Evolutionary conservation across 2,797 vertebrate genomes (phyloP), one percentile per base, ranked within the genome.

Genomic region (Chaunax sp.): DNA sequence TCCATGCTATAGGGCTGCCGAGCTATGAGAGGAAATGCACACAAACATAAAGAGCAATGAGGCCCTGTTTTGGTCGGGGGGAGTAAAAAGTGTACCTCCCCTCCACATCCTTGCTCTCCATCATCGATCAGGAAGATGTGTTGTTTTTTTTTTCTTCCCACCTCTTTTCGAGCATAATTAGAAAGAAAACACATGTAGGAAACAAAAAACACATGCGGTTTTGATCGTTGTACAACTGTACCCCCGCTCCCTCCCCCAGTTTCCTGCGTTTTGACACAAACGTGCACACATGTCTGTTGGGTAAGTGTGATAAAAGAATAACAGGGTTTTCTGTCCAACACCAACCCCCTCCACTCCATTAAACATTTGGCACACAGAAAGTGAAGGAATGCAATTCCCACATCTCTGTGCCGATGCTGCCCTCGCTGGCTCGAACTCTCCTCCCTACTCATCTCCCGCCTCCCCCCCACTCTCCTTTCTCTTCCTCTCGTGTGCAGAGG

Each of bases 181-280:
- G 76, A 85, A 83, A 79, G 68, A 88, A 86, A 88, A 92, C 87
- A 90, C 75, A 85, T 87, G 83, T 82, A 76, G 64, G 82, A 89
- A 90, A 87, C 83, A 81, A 81, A 88, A 88, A 87, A 83, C 85
- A 86, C 75, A 81, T 87, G 87, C 64, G 65, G 66, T 78, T 86
- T 77, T 78, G 82, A 82, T 80, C 45, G 52, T 56, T 5, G 72
- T 69, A 65, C 68, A 64, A 75, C 71, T 77, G 58, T 77, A 71
- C 38, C 64, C 55, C n/a, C 22, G 61, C 35, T 65, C 64, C 71
- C 54, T 66, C 81, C 75, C 76, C 68, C 59, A 1, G 46, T 30
- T 86, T 83, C 83, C 84, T 80, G 76, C 26, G 4, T 77, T 81
- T 13, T 67, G 76, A 84, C 73, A 83, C 79, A 81, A 67, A 78